A percentile compares a stretch with the other conserved stretches of the same genome.
Evolutionary conservation across 2,113 vertebrate genomes (phyloP).

Genomic region (Choloepus hoffmanni): DNA sequence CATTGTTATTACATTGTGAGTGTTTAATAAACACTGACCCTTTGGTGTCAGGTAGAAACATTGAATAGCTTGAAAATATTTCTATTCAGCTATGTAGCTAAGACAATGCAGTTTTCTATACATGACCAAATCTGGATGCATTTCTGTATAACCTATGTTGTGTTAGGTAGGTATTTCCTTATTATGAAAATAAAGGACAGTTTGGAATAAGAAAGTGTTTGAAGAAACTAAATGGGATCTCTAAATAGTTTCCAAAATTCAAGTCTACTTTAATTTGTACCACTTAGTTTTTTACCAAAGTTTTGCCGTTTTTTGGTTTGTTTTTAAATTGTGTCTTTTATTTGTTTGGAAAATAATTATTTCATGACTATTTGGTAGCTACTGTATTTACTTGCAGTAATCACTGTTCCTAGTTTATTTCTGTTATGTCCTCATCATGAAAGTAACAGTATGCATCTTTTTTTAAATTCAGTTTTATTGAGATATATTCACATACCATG

Average conservation of each 20-base stretch:
- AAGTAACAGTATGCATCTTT: slow-evolving; percentile 36
- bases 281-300: slow-evolving; percentile 33
- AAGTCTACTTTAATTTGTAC: slow-evolving; percentile 1
- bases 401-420: slow-evolving; percentile 16
- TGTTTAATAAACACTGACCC: background rate
- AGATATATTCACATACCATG: too few species aligned
- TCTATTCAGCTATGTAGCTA: background rate
- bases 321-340: background rate
- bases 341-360: background rate
- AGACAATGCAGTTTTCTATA: background rate
- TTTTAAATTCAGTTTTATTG: background rate
- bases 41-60: background rate
- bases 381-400: slow-evolving; percentile 1
- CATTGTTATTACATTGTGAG: background rate
- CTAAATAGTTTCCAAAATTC: slow-evolving; percentile 31
- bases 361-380: background rate
- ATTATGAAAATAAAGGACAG: slow-evolving; percentile 18
- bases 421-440: background rate
- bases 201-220: slow-evolving; percentile 13
- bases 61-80: background rate
- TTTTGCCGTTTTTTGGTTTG: background rate
- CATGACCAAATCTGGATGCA: background rate
- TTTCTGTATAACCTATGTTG: slow-evolving; percentile 24
- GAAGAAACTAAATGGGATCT: slow-evolving; percentile 17
- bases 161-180: background rate